These are phyloP conservation scores for Tenualosa ilisha DNA, from an alignment of 2,797 vertebrate species.

Conservation along the genomic window DNA sequence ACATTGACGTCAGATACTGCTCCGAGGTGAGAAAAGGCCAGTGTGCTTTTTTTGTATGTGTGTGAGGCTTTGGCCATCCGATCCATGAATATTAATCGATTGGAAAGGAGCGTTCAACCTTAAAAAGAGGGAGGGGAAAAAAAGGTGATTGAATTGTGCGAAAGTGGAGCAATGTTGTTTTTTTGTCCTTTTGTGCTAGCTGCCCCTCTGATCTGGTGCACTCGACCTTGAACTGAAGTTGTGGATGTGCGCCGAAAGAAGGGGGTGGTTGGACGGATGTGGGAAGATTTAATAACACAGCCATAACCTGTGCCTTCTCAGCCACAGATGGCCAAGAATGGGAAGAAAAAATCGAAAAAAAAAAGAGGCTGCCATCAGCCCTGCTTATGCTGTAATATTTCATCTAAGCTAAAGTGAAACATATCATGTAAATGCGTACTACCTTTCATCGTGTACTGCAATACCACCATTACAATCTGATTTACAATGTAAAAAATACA, in stretches of 20 bases:
- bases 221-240: slow-evolving; percentile 12
- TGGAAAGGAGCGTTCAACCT: background rate
- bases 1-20: background rate
- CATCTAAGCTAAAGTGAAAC: background rate
- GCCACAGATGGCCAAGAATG: background rate
- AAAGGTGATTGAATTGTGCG: slow-evolving; percentile 6
- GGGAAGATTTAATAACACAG: background rate
- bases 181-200: background rate
- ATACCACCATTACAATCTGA: too few species aligned
- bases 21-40: background rate
- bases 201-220: background rate
- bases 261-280: background rate
- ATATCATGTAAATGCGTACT: too few species aligned
- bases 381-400: background rate
- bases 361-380: background rate
- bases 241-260: background rate
- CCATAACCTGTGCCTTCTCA: background rate
- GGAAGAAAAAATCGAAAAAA: background rate
- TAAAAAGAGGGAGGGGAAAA: background rate
- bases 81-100: slow-evolving; percentile 17
- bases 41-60: background rate
- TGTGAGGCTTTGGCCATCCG: background rate
- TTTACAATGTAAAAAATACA: too few species aligned
- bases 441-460: background rate
- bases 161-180: background rate